These are phyloP conservation scores for Apamea epomidion DNA, from an alignment of 2,888 invertebrate genomes.

Conservation along the genomic window DNA sequence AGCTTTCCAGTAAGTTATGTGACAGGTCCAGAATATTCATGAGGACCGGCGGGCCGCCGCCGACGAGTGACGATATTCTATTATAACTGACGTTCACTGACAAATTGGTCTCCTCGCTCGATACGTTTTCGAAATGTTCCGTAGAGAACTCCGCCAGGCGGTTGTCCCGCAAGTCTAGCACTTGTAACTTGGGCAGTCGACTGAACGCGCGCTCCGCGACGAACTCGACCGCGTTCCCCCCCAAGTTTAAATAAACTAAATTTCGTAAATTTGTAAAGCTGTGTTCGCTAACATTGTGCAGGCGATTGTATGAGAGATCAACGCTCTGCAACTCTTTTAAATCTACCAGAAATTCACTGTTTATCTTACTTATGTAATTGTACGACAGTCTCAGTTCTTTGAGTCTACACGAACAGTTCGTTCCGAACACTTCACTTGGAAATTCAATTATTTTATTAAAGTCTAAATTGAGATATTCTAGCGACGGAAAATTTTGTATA, in stretches of 20 bases:
- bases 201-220: conserved; percentile 93
- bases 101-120: conserved; percentile 90
- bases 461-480: conserved; percentile 95
- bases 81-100: conserved; percentile 94
- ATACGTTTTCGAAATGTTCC: conserved; percentile 91
- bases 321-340: conserved; percentile 93
- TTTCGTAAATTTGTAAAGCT: conserved; percentile 93
- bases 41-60: conserved; percentile 78
- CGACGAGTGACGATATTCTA: conserved; percentile 82
- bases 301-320: conserved; percentile 93
- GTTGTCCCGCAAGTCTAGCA: conserved; percentile 94
- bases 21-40: conserved; percentile 92
- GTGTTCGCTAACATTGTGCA: conserved; percentile 91
- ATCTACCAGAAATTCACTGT: conserved; percentile 92
- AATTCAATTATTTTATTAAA: conserved; percentile 94
- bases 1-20: conserved; percentile 90
- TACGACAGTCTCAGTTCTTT: conserved; percentile 95
- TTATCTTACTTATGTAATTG: conserved; percentile 93
- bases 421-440: conserved; percentile 87
- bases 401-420: conserved; percentile 91
- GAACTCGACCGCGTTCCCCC: conserved; percentile 93
- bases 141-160: conserved; percentile 91
- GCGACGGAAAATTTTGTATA: conserved; percentile 91
- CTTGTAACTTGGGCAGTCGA: conserved; percentile 92
- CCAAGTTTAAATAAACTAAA: conserved; percentile 93